Conservation (phyloP, 2,888 invertebrate genomes). For the Zele albiditarsus region DNA sequence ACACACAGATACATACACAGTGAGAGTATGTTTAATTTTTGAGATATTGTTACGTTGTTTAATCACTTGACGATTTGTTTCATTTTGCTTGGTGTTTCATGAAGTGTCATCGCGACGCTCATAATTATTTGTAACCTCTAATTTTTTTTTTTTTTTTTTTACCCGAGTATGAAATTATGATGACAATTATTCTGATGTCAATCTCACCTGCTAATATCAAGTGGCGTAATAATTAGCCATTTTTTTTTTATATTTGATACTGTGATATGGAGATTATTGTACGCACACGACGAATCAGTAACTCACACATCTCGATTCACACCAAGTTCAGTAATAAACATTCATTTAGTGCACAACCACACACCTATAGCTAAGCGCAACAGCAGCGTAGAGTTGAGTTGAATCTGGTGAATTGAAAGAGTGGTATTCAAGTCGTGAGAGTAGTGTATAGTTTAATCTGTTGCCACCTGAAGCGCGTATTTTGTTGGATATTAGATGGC, state of each 20-base stretch:
- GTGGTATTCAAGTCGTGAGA: neutral
- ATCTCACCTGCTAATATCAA: constrained; percentile 69
- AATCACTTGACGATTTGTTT: too few relatives aligned
- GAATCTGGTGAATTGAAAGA: too few relatives aligned
- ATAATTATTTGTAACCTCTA: neutral
- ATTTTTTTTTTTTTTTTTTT: neutral
- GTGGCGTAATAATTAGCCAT: constrained; percentile 70
- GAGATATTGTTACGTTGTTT: too few relatives aligned
- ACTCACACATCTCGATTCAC: constrained; percentile 45
- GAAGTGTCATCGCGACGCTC: constrained; percentile 39
- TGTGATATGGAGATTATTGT: constrained; percentile 35
- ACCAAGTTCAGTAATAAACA: constrained; percentile 61
- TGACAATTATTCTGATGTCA: constrained; percentile 41
- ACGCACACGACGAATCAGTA: constrained; percentile 11
- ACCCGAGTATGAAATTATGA: constrained; percentile 12
- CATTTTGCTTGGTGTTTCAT: neutral
- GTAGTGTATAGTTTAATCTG: constrained; percentile 12
- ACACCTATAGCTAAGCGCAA: neutral
- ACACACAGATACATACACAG: too few relatives aligned
- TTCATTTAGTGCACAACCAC: constrained; percentile 21
- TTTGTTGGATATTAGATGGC: neutral
- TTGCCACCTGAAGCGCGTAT: constrained; percentile 6
- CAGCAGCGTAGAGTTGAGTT: too few relatives aligned
- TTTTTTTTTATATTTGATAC: constrained; percentile 59
- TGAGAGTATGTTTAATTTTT: too few relatives aligned